Conservation (phyloP, 37 sponge, comb jelly and placozoan genomes). For the Geodia barretti region DNA sequence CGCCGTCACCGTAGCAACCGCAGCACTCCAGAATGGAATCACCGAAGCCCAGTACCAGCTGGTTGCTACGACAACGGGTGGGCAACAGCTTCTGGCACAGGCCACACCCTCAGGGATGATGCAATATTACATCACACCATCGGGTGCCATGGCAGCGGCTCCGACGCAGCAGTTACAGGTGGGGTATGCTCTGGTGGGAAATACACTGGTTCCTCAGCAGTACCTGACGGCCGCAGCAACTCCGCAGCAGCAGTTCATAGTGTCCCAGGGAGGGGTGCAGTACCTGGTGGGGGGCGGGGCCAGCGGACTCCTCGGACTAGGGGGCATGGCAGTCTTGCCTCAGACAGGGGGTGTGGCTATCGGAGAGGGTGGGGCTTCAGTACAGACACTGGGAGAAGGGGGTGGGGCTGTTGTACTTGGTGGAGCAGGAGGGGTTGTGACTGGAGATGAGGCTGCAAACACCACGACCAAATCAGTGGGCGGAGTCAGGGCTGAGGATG, state of each 20-base stretch:
- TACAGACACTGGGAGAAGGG: background rate
- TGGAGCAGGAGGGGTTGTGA: background rate
- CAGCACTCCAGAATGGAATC: background rate
- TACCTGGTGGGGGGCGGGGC: slow-evolving; percentile 23
- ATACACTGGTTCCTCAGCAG: slow-evolving; percentile 27
- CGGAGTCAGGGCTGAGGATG: too few species aligned
- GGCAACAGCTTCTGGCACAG: slow-evolving; percentile 4
- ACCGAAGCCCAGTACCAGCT: background rate
- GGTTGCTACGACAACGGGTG: background rate
- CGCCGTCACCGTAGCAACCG: background rate
- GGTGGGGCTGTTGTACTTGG: background rate
- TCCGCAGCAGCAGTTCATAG: slow-evolving; percentile 31
- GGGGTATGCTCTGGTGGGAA: slow-evolving; percentile 53
- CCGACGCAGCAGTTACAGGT: slow-evolving; percentile 41
- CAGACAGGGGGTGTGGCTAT: background rate
- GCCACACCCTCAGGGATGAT: background rate
- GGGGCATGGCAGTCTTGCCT: background rate
- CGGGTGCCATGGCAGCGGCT: slow-evolving; percentile 7
- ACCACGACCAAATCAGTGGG: background rate
- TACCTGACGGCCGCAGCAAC: background rate
- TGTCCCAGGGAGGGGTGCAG: slow-evolving; percentile 28
- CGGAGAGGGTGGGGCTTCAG: background rate
- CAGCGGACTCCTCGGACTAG: background rate
- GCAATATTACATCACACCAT: slow-evolving; percentile 45
- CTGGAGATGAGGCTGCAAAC: background rate